Percentiles rank a stretch among this genome's conserved stretches.
phyloP scores from a whole-genome alignment of 1,140 invertebrate genomes.

The Drosophila malerkotliana region DNA sequence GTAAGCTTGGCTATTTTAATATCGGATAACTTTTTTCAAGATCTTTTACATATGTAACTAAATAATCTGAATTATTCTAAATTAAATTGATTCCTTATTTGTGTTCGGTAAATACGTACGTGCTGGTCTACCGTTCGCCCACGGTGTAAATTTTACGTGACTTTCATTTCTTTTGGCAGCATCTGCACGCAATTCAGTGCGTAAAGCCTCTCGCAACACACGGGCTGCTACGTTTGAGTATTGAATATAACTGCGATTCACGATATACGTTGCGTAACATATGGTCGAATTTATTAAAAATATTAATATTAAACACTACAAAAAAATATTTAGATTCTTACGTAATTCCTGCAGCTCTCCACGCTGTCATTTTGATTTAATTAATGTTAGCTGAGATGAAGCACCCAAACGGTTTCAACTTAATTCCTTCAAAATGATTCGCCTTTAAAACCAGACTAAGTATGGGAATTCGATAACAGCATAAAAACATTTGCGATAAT shows the following conservation, averaged over 20 bases:
- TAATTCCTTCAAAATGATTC: too few species aligned
- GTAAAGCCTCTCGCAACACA: slow-evolving; percentile 91
- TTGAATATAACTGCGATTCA: slow-evolving; percentile 92
- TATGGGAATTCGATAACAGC: too few species aligned
- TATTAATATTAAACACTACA: slow-evolving; percentile 15
- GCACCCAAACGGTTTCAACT: too few species aligned
- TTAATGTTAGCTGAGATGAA: too few species aligned
- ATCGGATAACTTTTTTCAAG: too few species aligned
- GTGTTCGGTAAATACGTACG: slow-evolving; percentile 87
- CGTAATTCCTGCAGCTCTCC: slow-evolving; percentile 88
- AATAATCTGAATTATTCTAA: not conserved
- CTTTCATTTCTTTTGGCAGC: slow-evolving; percentile 91
- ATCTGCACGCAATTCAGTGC: slow-evolving; percentile 89
- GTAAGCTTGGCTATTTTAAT: too few species aligned
- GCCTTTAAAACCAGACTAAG: too few species aligned
- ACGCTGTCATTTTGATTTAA: slow-evolving; percentile 85
- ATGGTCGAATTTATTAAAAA: slow-evolving; percentile 17
- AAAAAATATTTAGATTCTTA: slow-evolving; percentile 70
- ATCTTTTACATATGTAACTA: not conserved
- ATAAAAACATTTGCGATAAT: too few species aligned
- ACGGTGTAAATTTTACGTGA: slow-evolving; percentile 91
- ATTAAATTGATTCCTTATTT: slow-evolving; percentile 32
- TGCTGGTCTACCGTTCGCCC: slow-evolving; percentile 93
- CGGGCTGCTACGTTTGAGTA: slow-evolving; percentile 95
- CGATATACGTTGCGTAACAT: slow-evolving; percentile 58